Conservation (phyloP, 2,797 vertebrate species). For the Saxicola maurus region DNA sequence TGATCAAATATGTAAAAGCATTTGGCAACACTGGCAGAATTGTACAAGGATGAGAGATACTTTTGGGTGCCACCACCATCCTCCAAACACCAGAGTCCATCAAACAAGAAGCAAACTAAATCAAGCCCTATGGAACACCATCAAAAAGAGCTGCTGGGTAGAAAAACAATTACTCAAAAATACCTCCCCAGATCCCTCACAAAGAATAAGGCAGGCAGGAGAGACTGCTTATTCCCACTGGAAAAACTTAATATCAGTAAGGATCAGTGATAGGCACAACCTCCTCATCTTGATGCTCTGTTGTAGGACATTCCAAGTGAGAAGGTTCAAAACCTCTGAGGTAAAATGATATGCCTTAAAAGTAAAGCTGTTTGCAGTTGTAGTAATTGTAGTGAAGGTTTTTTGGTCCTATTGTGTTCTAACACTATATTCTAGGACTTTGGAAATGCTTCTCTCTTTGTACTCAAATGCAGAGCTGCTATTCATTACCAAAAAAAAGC, state of each 20-base stretch:
- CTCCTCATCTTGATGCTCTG: neutral
- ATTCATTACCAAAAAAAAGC: conserved; percentile 10
- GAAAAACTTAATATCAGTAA: neutral
- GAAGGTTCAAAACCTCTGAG: neutral
- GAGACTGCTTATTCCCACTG: neutral
- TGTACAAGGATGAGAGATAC: neutral
- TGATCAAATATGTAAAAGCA: neutral
- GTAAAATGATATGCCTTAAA: neutral
- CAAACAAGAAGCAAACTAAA: neutral
- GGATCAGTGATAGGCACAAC: neutral
- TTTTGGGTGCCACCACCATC: neutral
- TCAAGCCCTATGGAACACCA: neutral
- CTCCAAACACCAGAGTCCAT: neutral
- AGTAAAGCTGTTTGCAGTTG: neutral
- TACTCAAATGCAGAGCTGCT: neutral
- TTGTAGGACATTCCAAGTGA: neutral
- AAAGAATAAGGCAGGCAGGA: neutral
- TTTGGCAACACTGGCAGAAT: neutral
- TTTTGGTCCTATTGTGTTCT: neutral
- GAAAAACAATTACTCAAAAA: neutral
- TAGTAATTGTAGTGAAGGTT: neutral
- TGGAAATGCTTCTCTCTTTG: neutral
- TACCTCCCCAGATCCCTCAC: neutral
- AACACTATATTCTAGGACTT: neutral
- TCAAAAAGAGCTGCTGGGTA: neutral